These are phyloP conservation scores for Bagarius yarrelli DNA, from an alignment of 2,113 vertebrate species.

Conservation along the genomic window DNA sequence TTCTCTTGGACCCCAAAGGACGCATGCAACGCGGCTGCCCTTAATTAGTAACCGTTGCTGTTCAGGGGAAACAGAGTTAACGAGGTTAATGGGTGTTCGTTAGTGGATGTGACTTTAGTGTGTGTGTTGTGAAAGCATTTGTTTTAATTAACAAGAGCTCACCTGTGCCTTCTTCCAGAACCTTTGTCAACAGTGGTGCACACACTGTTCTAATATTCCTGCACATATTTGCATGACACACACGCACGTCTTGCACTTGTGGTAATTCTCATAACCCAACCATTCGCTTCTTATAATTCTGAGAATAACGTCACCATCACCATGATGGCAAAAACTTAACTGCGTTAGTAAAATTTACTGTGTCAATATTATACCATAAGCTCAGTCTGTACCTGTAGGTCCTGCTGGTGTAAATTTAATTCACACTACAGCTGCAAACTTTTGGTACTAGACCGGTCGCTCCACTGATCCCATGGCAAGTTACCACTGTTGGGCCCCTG, in stretches of 20 bases:
- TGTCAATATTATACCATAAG: no score
- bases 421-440: no score
- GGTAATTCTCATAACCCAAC: no score
- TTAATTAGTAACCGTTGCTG: background rate
- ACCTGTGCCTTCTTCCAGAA: slow-evolving; percentile 1
- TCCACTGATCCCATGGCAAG: no score
- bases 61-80: background rate
- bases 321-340: no score
- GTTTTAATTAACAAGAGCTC: slow-evolving; percentile 41
- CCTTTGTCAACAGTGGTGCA: background rate
- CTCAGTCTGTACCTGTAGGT: no score
- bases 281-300: no score
- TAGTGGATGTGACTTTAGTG: background rate
- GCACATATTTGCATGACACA: background rate
- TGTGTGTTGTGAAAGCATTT: slow-evolving; percentile 36
- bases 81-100: background rate
- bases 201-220: background rate
- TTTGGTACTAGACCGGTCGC: no score
- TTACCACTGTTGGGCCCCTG: no score
- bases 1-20: slow-evolving; percentile 53
- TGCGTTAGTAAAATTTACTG: no score
- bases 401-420: no score
- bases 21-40: slow-evolving; percentile 25
- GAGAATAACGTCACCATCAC: no score
- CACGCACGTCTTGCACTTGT: background rate